These are phyloP conservation scores for Priocnemis perturbator DNA, from an alignment of 2,888 invertebrate genomes.

Conservation along the genomic window DNA sequence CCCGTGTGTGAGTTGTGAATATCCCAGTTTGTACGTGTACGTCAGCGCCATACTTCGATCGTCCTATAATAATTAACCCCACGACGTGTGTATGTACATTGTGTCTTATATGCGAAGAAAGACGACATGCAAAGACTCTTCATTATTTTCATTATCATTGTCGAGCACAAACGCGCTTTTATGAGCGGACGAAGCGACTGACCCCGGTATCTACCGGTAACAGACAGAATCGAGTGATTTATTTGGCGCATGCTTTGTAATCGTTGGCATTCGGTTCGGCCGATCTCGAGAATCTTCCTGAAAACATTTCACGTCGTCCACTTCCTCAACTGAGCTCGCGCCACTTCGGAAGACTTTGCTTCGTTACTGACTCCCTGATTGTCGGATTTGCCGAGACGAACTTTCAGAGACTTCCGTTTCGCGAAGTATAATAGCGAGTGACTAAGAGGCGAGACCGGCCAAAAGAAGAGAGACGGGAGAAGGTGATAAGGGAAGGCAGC, in stretches of 20 bases:
- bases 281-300: conserved; percentile 9
- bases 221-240: too few species aligned
- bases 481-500: neutral
- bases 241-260: too few species aligned
- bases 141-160: neutral
- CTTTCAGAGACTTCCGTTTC: conserved; percentile 17
- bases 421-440: neutral
- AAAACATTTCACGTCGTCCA: conserved; percentile 35
- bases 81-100: conserved; percentile 34
- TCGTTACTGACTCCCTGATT: conserved; percentile 44
- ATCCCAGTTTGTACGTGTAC: conserved; percentile 23
- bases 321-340: conserved; percentile 29
- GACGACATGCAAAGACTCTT: conserved; percentile 41
- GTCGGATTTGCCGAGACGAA: conserved; percentile 34
- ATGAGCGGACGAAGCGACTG: too few species aligned
- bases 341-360: conserved; percentile 41
- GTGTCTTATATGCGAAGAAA: conserved; percentile 29
- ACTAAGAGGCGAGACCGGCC: neutral
- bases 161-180: too few species aligned
- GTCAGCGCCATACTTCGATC: conserved; percentile 30
- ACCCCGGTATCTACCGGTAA: too few species aligned
- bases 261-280: too few species aligned
- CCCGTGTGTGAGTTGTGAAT: conserved; percentile 6
- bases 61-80: conserved; percentile 23
- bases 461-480: neutral